These are phyloP conservation scores for Sturmia bella DNA, from an alignment of 2,888 invertebrate genomes.

Conservation along the genomic window DNA sequence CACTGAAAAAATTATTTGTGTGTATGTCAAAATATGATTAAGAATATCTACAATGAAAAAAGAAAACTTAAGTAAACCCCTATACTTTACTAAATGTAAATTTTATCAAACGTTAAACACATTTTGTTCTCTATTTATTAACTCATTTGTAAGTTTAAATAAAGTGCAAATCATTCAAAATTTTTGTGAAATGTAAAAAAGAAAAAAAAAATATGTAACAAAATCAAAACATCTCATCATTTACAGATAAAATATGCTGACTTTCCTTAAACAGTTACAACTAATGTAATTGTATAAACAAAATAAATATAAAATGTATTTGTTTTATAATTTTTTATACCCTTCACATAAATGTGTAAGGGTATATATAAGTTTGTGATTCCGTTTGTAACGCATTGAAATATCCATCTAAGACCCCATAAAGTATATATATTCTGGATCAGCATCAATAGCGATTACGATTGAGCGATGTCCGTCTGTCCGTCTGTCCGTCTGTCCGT, in stretches of 20 bases:
- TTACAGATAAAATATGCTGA: background rate
- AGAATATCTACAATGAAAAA: slow-evolving; percentile 5
- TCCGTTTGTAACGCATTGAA: too few species aligned
- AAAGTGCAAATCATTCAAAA: slow-evolving; percentile 44
- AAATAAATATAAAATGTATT: too few species aligned
- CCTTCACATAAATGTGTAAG: too few species aligned
- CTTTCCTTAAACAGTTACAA: too few species aligned
- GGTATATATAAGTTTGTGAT: too few species aligned
- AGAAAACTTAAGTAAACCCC: background rate
- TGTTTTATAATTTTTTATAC: too few species aligned
- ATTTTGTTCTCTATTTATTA: slow-evolving; percentile 33
- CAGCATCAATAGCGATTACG: too few species aligned
- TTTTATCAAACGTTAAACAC: slow-evolving; percentile 10
- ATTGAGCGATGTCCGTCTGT: too few species aligned
- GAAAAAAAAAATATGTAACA: background rate
- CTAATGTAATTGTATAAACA: too few species aligned
- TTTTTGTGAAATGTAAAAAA: slow-evolving; percentile 6
- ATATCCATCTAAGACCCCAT: too few species aligned
- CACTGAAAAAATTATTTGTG: background rate
- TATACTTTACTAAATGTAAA: background rate
- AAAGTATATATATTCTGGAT: too few species aligned
- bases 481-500: too few species aligned
- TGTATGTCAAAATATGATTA: slow-evolving; percentile 13
- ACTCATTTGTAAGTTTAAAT: background rate
- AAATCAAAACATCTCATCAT: background rate